Evolutionary conservation across 1,140 invertebrate species (phyloP).

Genomic region (Choristoneura fumiferana): DNA sequence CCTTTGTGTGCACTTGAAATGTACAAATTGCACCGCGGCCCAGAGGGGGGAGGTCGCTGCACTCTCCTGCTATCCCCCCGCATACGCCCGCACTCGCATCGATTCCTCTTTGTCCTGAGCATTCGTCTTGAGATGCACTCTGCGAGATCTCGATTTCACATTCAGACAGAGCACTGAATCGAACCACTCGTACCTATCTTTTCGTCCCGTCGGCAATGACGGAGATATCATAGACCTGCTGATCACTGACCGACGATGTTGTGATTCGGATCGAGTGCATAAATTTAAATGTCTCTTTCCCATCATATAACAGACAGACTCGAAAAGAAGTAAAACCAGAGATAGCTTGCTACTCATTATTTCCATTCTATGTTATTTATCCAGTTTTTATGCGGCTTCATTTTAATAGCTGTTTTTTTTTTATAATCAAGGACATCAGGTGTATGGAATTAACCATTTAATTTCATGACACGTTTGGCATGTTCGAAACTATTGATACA

Average conservation of each 20-base stretch:
- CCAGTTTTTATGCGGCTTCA: not conserved
- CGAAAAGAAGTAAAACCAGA: not conserved
- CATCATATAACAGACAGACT: not conserved
- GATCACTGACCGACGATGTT: conserved; percentile 35
- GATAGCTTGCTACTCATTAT: not conserved
- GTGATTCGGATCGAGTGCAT: conserved; percentile 25
- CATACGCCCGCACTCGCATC: conserved; percentile 54
- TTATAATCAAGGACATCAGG: not conserved
- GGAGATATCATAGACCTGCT: conserved; percentile 47
- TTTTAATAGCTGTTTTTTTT: not conserved
- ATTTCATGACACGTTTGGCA: not conserved
- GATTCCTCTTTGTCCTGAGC: conserved; percentile 71
- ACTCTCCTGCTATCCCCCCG: conserved; percentile 50
- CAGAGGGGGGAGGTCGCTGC: conserved; percentile 59
- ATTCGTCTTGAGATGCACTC: conserved; percentile 72
- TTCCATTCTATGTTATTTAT: not conserved
- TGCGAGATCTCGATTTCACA: conserved; percentile 67
- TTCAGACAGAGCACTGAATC: conserved; percentile 52
- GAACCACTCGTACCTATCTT: conserved; percentile 47
- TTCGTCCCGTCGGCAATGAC: conserved; percentile 41
- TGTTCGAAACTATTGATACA: not conserved
- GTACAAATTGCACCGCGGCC: conserved; percentile 73
- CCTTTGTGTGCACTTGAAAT: conserved; percentile 77
- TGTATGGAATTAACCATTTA: not conserved
- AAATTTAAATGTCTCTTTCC: conserved; percentile 3